A percentile compares a stretch with the other conserved stretches of the same genome.
Evolutionary conservation across 1,140 invertebrate genomes (phyloP).

Genomic region (Diorhabda elongata): DNA sequence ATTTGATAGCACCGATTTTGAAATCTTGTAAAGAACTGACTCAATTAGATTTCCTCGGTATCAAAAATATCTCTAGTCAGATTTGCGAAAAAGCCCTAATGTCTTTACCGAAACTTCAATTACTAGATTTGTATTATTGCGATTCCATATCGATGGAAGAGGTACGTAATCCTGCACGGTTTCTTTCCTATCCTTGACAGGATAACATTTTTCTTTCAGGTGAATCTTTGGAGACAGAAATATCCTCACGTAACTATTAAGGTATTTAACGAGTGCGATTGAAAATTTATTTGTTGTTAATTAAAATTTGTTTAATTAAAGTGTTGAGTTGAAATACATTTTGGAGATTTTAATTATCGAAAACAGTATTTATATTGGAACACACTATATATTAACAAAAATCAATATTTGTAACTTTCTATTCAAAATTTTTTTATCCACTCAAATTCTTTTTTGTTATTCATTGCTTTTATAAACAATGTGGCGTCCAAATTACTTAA

Average conservation of each 20-base stretch:
- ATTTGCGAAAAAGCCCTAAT: slow-evolving; percentile 60
- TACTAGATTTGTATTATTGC: slow-evolving; percentile 85
- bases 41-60: slow-evolving; percentile 80
- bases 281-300: too few relatives aligned
- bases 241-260: slow-evolving; percentile 64
- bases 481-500: too few relatives aligned
- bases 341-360: too few relatives aligned
- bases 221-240: slow-evolving; percentile 55
- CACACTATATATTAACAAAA: too few relatives aligned
- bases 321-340: too few relatives aligned
- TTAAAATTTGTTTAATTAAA: too few relatives aligned
- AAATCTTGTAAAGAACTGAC: slow-evolving; percentile 37
- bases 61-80: slow-evolving; percentile 67
- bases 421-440: too few relatives aligned
- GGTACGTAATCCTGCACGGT: slow-evolving; percentile 43
- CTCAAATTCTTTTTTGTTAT: too few relatives aligned
- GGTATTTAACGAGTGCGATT: too few relatives aligned
- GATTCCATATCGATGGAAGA: slow-evolving; percentile 68
- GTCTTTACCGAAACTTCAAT: slow-evolving; percentile 56
- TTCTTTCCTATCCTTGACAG: not conserved
- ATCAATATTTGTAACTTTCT: too few relatives aligned
- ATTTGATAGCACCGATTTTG: slow-evolving; percentile 68
- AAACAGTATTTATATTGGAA: too few relatives aligned
- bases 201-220: slow-evolving; percentile 42
- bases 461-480: too few relatives aligned